Conservation (phyloP, 1,140 invertebrate genomes). For the Popillia japonica region DNA sequence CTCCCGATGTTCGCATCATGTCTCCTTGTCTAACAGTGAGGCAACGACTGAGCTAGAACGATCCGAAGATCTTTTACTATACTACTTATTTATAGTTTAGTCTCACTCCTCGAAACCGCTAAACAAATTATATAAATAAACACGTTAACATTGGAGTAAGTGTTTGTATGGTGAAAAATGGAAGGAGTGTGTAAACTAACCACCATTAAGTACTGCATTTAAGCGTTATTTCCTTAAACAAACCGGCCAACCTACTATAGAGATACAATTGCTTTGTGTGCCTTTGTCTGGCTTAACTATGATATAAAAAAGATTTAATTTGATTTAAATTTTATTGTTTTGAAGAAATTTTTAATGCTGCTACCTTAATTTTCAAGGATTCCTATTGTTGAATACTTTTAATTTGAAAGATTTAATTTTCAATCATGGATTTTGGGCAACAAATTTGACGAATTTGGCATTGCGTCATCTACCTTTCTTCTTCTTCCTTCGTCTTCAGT, state of each 20-base stretch:
- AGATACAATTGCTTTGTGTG: background rate
- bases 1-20: background rate
- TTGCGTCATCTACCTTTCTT: too few relatives aligned
- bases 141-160: slow-evolving; percentile 30
- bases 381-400: too few relatives aligned
- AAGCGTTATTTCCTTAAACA: slow-evolving; percentile 11
- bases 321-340: too few relatives aligned
- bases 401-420: too few relatives aligned
- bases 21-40: background rate
- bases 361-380: too few relatives aligned
- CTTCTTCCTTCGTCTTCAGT: too few relatives aligned
- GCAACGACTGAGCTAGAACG: background rate
- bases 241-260: background rate
- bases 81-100: slow-evolving; percentile 24
- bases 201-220: slow-evolving; percentile 17
- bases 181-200: slow-evolving; percentile 18
- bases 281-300: background rate
- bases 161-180: slow-evolving; percentile 20
- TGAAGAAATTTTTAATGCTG: too few relatives aligned
- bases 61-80: background rate
- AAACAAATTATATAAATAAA: slow-evolving; percentile 28
- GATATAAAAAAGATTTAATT: background rate
- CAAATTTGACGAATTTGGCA: too few relatives aligned
- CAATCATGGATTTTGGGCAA: too few relatives aligned
- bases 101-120: background rate